A percentile compares a stretch with the other conserved stretches of the same genome.
phyloP scores from a whole-genome alignment of 2,888 invertebrate species.

The Malacosoma neustria region DNA sequence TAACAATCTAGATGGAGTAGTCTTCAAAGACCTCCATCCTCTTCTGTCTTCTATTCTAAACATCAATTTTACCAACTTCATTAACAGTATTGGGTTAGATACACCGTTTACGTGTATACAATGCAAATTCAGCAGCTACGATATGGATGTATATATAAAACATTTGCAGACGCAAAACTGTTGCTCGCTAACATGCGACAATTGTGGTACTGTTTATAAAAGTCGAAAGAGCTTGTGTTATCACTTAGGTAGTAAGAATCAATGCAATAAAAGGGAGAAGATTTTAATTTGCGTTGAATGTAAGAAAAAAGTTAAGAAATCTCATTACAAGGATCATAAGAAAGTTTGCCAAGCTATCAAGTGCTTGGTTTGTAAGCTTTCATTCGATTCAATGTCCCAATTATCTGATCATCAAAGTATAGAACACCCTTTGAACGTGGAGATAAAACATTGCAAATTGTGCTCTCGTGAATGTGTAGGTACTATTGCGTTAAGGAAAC shows the following conservation, averaged over 20 bases:
- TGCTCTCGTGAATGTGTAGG: slow-evolving; percentile 47
- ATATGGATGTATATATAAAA: slow-evolving; percentile 21
- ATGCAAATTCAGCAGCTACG: slow-evolving; percentile 21
- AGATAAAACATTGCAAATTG: slow-evolving; percentile 32
- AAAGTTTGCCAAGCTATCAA: slow-evolving; percentile 31
- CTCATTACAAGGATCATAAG: slow-evolving; percentile 18
- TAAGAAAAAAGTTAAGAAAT: slow-evolving; percentile 11
- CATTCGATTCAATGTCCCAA: slow-evolving; percentile 26
- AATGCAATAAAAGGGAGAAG: slow-evolving; percentile 9
- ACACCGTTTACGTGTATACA: slow-evolving; percentile 20
- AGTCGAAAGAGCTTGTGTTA: slow-evolving; percentile 14
- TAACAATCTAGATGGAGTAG: slow-evolving; percentile 25
- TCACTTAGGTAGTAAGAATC: slow-evolving; percentile 19
- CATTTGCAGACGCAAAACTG: slow-evolving; percentile 33
- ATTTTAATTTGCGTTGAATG: slow-evolving; percentile 27
- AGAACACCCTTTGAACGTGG: slow-evolving; percentile 29
- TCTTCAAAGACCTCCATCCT: slow-evolving; percentile 24
- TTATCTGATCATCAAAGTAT: slow-evolving; percentile 32
- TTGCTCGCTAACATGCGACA: slow-evolving; percentile 23
- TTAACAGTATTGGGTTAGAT: slow-evolving; percentile 17
- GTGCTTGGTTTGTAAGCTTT: slow-evolving; percentile 31
- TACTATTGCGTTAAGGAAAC: slow-evolving; percentile 28
- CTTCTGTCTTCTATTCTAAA: slow-evolving; percentile 36
- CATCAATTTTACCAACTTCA: slow-evolving; percentile 26
- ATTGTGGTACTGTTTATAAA: slow-evolving; percentile 30